Evolutionary conservation across 2,888 invertebrate genomes (phyloP).

Genomic region (Drosophila borealis): DNA sequence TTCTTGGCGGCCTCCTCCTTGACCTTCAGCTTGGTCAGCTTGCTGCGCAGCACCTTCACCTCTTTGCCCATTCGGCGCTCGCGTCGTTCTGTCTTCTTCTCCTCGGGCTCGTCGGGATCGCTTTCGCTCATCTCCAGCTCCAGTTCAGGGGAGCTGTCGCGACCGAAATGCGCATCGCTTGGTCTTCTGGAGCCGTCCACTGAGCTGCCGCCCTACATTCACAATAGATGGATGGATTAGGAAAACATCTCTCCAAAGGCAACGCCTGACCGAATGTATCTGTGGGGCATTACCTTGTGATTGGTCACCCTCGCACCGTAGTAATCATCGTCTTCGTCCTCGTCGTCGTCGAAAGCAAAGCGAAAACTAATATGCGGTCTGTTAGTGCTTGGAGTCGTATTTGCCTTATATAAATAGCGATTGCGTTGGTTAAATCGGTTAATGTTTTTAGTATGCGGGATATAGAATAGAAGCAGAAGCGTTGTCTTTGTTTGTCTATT

Average conservation of each 20-base stretch:
- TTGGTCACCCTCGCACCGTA: slow-evolving; percentile 45
- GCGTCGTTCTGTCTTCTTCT: slow-evolving; percentile 89
- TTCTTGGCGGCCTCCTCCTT: slow-evolving; percentile 90
- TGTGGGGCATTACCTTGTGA: slow-evolving; percentile 66
- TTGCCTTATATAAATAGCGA: slow-evolving; percentile 70
- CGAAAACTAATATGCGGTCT: slow-evolving; percentile 83
- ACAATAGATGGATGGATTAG: slow-evolving; percentile 17
- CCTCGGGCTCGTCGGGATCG: slow-evolving; percentile 89
- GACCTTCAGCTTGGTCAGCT: slow-evolving; percentile 87
- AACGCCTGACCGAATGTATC: slow-evolving; percentile 24
- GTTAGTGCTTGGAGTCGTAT: slow-evolving; percentile 77
- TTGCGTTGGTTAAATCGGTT: slow-evolving; percentile 68
- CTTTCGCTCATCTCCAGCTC: slow-evolving; percentile 87
- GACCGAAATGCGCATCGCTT: slow-evolving; percentile 83
- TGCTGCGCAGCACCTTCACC: slow-evolving; percentile 84
- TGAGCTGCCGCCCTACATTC: slow-evolving; percentile 76
- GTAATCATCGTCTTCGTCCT: slow-evolving; percentile 75
- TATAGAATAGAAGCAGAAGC: slow-evolving; percentile 38
- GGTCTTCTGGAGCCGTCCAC: slow-evolving; percentile 82
- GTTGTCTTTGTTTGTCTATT: slow-evolving; percentile 20
- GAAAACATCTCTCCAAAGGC: slow-evolving; percentile 3
- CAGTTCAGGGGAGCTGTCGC: slow-evolving; percentile 87
- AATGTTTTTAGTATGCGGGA: slow-evolving; percentile 33
- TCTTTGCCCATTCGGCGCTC: slow-evolving; percentile 87
- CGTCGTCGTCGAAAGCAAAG: slow-evolving; percentile 84